These are phyloP conservation scores for Ornithoptera priamus DNA, from an alignment of 2,888 invertebrate genomes.

Conservation along the genomic window DNA sequence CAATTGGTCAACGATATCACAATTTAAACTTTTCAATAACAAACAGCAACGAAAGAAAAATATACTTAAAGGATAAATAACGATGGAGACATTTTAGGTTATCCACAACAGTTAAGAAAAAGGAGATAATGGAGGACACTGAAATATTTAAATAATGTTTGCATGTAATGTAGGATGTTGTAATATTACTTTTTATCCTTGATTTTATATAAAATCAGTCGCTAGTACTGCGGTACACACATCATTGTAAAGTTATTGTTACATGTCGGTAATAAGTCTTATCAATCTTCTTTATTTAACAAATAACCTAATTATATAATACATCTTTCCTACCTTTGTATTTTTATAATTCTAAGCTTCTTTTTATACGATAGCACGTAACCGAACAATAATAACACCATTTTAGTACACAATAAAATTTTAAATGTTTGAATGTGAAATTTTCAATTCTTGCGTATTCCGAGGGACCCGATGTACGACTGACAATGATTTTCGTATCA, in stretches of 20 bases:
- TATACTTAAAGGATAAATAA: not conserved
- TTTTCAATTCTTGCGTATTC: slow-evolving; percentile 4
- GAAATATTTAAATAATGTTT: too few relatives aligned
- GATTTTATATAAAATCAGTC: too few relatives aligned
- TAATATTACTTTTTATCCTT: too few relatives aligned
- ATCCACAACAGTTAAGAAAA: not conserved
- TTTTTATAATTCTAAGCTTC: slow-evolving; percentile 22
- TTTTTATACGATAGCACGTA: slow-evolving; percentile 16
- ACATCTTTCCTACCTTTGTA: slow-evolving; percentile 20
- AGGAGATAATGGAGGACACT: not conserved
- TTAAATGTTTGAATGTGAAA: not conserved
- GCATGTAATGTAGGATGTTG: too few relatives aligned
- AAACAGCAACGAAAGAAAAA: not conserved
- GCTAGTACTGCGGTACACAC: too few relatives aligned
- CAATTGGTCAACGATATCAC: not conserved
- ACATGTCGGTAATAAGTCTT: too few relatives aligned
- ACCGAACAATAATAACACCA: slow-evolving; percentile 26
- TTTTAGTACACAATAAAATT: not conserved
- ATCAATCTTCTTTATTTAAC: too few relatives aligned
- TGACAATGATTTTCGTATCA: slow-evolving; percentile 13
- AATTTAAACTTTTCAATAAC: not conserved
- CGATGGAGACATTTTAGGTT: not conserved
- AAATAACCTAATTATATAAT: too few relatives aligned
- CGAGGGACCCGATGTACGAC: slow-evolving; percentile 11
- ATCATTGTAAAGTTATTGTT: too few relatives aligned